Evolutionary conservation across 2,797 vertebrate species (phyloP).

Genomic region (Sandelia bainsii): DNA sequence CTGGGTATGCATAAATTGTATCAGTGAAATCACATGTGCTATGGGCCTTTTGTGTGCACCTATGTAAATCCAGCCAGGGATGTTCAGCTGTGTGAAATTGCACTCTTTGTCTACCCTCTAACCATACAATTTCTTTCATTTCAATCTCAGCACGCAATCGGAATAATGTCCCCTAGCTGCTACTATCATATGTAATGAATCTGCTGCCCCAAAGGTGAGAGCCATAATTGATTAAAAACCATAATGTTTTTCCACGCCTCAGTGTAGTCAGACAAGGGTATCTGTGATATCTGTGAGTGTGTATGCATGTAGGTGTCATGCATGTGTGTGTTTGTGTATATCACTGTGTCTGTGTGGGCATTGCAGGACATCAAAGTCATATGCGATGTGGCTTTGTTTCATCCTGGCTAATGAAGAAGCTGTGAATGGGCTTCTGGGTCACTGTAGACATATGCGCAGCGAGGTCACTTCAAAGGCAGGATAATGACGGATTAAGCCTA

Average conservation of each 20-base stretch:
- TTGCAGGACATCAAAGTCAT: conserved; percentile 76
- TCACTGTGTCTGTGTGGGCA: conserved; percentile 43
- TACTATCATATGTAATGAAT: conserved; percentile 83
- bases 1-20: conserved; percentile 69
- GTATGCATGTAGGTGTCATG: conserved; percentile 16
- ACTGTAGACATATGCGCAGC: conserved; percentile 66
- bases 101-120: conserved; percentile 74
- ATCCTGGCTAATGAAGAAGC: conserved; percentile 83
- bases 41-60: conserved; percentile 55
- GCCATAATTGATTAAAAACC: conserved; percentile 85
- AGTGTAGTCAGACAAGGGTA: conserved; percentile 62
- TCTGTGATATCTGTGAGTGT: conserved; percentile 43
- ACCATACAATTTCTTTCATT: conserved; percentile 80
- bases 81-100: conserved; percentile 69
- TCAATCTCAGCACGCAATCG: conserved; percentile 78
- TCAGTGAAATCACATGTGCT: conserved; percentile 61
- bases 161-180: conserved; percentile 81
- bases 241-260: conserved; percentile 78
- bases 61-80: conserved; percentile 75
- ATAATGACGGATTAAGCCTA: conserved; percentile 84
- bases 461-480: conserved; percentile 85
- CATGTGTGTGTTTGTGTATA: conserved; percentile 26
- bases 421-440: conserved; percentile 78
- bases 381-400: conserved; percentile 67
- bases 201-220: conserved; percentile 81